phyloP scores from a whole-genome alignment of 53 echinoderm and acorn worm species.

The Apostichopus leukothele region DNA sequence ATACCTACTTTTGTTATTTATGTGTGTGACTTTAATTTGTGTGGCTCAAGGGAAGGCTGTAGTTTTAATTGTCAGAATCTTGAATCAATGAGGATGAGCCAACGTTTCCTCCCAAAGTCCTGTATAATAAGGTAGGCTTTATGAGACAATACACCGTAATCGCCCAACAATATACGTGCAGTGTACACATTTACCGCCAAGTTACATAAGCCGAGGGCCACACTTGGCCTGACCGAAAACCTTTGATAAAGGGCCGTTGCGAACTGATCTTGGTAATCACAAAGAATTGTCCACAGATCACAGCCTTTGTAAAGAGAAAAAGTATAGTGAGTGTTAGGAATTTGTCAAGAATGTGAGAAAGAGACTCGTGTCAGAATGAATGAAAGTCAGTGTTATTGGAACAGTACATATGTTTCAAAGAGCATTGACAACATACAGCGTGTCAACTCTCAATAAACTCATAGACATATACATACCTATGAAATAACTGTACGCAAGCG shows the following conservation, averaged over 20 bases:
- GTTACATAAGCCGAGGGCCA: slow-evolving; percentile 22
- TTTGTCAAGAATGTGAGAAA: neutral
- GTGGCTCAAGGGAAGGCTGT: neutral
- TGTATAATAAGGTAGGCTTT: neutral
- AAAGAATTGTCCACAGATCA: neutral
- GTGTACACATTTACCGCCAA: slow-evolving; percentile 25
- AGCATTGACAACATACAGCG: no score
- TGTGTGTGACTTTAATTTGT: neutral
- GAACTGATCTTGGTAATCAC: neutral
- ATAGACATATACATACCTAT: no score
- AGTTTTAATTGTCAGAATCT: neutral
- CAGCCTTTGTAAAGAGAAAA: neutral
- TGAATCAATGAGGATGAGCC: neutral
- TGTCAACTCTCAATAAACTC: no score
- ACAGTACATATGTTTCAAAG: neutral
- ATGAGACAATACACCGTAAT: neutral
- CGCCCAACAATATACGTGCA: slow-evolving; percentile 1
- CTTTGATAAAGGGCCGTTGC: neutral
- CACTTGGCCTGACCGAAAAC: neutral
- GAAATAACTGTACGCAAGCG: no score
- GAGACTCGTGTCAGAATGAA: neutral
- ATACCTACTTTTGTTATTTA: neutral
- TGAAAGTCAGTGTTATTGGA: neutral
- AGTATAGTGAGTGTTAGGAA: neutral
- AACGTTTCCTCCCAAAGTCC: neutral